Conservation (phyloP, 2,888 invertebrate genomes). For the Fabriciana adippe region DNA sequence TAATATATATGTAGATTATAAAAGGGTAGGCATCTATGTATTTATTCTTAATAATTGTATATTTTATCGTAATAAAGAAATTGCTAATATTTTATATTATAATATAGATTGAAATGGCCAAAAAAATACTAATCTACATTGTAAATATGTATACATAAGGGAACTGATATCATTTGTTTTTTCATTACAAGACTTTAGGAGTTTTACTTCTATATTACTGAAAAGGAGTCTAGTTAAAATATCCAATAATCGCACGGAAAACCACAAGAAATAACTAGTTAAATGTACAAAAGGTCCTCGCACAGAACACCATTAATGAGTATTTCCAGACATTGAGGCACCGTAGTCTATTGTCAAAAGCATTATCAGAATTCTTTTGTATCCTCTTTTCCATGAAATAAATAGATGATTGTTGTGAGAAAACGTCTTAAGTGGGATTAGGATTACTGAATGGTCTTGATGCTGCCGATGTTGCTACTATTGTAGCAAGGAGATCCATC, state of each 20-base stretch:
- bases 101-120: no score
- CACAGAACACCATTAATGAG: conserved; percentile 5
- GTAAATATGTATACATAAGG: no score
- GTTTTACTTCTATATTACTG: no score
- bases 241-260: background rate
- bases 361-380: conserved; percentile 57
- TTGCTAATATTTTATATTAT: no score
- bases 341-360: conserved; percentile 58
- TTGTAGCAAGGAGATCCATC: background rate
- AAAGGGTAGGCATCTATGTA: no score
- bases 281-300: background rate
- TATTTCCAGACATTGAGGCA: conserved; percentile 62
- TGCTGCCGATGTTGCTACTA: conserved; percentile 38
- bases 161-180: no score
- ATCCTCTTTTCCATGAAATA: conserved; percentile 58
- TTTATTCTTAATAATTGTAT: no score
- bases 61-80: no score
- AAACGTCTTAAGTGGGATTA: conserved; percentile 62
- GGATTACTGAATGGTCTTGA: conserved; percentile 39
- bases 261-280: background rate
- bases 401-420: conserved; percentile 61
- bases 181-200: no score
- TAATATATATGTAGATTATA: no score
- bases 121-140: no score
- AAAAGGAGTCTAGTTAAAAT: no score